These are phyloP conservation scores for Nymphalis urticae DNA, from an alignment of 2,888 invertebrate species.

Conservation along the genomic window DNA sequence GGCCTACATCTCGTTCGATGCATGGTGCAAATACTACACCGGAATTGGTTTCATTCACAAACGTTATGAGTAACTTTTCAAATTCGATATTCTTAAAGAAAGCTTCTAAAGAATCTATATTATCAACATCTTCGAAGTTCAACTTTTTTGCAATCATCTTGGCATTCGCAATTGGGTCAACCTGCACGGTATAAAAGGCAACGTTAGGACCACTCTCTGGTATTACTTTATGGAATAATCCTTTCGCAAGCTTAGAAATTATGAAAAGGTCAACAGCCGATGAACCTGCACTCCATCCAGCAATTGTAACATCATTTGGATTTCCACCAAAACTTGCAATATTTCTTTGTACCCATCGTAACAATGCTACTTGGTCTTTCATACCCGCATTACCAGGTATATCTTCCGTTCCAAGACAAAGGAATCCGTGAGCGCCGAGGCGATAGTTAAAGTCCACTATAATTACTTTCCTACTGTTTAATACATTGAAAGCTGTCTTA, in stretches of 20 bases:
- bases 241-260: constrained; percentile 51
- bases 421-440: constrained; percentile 54
- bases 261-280: constrained; percentile 54
- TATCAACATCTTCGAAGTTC: constrained; percentile 47
- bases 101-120: constrained; percentile 51
- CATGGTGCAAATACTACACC: constrained; percentile 45
- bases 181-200: constrained; percentile 49
- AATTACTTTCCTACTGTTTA: constrained; percentile 50
- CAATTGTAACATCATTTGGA: constrained; percentile 59
- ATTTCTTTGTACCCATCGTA: constrained; percentile 50
- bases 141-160: constrained; percentile 48
- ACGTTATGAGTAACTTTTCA: constrained; percentile 37
- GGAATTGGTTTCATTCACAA: constrained; percentile 36
- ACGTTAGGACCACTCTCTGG: constrained; percentile 53
- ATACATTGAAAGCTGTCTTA: constrained; percentile 40
- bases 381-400: constrained; percentile 65
- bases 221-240: constrained; percentile 57
- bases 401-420: constrained; percentile 58
- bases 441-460: constrained; percentile 59
- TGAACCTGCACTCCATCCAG: constrained; percentile 59
- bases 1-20: constrained; percentile 47
- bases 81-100: constrained; percentile 53
- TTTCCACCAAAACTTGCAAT: constrained; percentile 62
- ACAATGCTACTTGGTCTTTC: constrained; percentile 62
- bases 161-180: constrained; percentile 54